phyloP scores from a whole-genome alignment of 2,113 vertebrate genomes.

The Zingel zingel region DNA sequence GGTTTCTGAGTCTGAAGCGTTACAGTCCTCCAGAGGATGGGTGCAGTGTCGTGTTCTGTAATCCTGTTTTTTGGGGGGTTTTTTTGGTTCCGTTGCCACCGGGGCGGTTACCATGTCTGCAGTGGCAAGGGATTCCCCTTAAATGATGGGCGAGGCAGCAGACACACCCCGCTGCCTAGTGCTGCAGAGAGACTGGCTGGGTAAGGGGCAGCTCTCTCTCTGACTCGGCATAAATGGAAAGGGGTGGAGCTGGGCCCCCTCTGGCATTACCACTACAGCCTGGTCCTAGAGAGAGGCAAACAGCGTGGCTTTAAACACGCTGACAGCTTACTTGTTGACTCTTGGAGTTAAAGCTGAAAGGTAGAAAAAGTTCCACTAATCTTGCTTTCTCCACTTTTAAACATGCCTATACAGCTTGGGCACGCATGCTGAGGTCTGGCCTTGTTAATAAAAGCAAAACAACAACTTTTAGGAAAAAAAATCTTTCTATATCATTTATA shows the following conservation, averaged over 20 bases:
- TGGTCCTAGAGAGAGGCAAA: slow-evolving; percentile 33
- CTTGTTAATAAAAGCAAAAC: slow-evolving; percentile 4
- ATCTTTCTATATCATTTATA: neutral
- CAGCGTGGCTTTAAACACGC: slow-evolving; percentile 33
- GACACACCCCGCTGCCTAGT: slow-evolving; percentile 80
- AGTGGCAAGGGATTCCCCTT: slow-evolving; percentile 77
- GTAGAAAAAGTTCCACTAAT: neutral
- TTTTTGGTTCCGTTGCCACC: slow-evolving; percentile 49
- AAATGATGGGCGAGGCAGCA: slow-evolving; percentile 75
- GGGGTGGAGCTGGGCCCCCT: slow-evolving; percentile 64
- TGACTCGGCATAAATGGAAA: slow-evolving; percentile 78
- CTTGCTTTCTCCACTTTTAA: neutral
- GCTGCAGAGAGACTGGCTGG: slow-evolving; percentile 74
- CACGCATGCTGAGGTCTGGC: neutral
- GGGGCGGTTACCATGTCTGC: slow-evolving; percentile 71
- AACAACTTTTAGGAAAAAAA: neutral
- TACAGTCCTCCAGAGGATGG: slow-evolving; percentile 1
- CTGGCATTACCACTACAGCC: slow-evolving; percentile 48
- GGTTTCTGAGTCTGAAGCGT: neutral
- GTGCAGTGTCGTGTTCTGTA: neutral
- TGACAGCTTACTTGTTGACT: slow-evolving; percentile 47
- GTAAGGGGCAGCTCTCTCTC: slow-evolving; percentile 68
- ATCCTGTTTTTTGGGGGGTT: neutral
- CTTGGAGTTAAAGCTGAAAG: neutral
- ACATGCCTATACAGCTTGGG: neutral